Evolutionary conservation across 2,888 invertebrate species (phyloP).

Genomic region (Boloria selene): DNA sequence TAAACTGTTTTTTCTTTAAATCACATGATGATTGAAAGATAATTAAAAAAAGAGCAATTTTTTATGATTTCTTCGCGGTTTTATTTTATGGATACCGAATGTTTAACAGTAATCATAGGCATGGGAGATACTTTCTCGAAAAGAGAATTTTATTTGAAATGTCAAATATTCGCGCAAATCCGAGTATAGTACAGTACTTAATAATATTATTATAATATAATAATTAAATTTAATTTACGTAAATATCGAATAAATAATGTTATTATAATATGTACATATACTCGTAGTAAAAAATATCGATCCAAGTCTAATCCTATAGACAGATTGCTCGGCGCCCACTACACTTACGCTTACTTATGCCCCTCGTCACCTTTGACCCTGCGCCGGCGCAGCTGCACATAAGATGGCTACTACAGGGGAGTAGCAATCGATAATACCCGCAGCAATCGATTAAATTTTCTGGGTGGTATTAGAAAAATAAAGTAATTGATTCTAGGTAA

Average conservation of each 20-base stretch:
- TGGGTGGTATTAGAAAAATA: conserved; percentile 2
- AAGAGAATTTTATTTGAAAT: too few relatives aligned
- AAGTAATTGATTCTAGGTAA: not conserved
- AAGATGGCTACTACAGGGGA: conserved; percentile 69
- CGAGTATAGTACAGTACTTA: too few relatives aligned
- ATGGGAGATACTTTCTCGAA: too few relatives aligned
- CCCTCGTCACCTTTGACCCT: conserved; percentile 72
- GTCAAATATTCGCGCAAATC: too few relatives aligned
- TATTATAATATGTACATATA: not conserved
- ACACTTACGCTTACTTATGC: conserved; percentile 59
- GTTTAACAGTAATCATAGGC: too few relatives aligned
- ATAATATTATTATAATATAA: too few relatives aligned
- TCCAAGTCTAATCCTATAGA: conserved; percentile 65
- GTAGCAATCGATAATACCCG: conserved; percentile 66
- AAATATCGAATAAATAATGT: not conserved
- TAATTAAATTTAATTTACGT: too few relatives aligned
- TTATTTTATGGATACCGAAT: too few relatives aligned
- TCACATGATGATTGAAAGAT: too few relatives aligned
- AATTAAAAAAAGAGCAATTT: too few relatives aligned
- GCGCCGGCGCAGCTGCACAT: conserved; percentile 74
- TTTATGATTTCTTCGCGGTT: too few relatives aligned
- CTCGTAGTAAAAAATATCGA: conserved; percentile 44
- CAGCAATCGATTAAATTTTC: conserved; percentile 12
- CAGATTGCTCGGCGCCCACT: conserved; percentile 63
- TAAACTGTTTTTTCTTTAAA: not conserved